Conservation (phyloP, 2,888 invertebrate genomes). For the Coleophora deauratella region DNA sequence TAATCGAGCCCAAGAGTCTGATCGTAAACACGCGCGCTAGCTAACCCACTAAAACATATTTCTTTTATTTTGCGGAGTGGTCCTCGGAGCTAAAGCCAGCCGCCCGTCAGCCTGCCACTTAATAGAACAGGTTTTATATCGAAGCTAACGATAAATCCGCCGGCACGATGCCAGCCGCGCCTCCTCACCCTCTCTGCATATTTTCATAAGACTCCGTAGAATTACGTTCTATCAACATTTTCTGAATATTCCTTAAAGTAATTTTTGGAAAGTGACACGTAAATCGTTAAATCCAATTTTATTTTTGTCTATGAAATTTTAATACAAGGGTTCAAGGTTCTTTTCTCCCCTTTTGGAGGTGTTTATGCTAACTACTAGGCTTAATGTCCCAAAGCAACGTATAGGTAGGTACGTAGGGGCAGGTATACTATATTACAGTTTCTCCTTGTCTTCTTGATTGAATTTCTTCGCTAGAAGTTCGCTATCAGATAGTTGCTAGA, state of each 20-base stretch:
- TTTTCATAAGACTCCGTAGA: conserved; percentile 37
- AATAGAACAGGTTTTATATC: conserved; percentile 62
- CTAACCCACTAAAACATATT: conserved; percentile 74
- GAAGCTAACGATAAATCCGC: conserved; percentile 61
- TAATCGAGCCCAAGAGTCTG: conserved; percentile 58
- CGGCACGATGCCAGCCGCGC: conserved; percentile 26
- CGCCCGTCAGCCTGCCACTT: conserved; percentile 37
- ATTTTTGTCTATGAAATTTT: no score
- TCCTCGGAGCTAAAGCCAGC: conserved; percentile 40
- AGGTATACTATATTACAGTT: no score
- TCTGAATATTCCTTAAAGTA: conserved; percentile 18
- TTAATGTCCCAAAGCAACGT: no score
- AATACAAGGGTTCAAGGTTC: no score
- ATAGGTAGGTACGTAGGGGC: no score
- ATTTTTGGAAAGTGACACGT: no score
- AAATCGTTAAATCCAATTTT: no score
- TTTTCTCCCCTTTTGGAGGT: no score
- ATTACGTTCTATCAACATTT: conserved; percentile 19
- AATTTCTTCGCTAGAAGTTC: no score
- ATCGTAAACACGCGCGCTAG: conserved; percentile 70
- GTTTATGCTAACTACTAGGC: no score
- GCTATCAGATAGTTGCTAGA: no score
- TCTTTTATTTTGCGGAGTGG: conserved; percentile 66
- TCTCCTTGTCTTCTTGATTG: no score
- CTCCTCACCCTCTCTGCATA: conserved; percentile 46